phyloP scores from a whole-genome alignment of 2,888 invertebrate genomes.

The Erebia aethiops region DNA sequence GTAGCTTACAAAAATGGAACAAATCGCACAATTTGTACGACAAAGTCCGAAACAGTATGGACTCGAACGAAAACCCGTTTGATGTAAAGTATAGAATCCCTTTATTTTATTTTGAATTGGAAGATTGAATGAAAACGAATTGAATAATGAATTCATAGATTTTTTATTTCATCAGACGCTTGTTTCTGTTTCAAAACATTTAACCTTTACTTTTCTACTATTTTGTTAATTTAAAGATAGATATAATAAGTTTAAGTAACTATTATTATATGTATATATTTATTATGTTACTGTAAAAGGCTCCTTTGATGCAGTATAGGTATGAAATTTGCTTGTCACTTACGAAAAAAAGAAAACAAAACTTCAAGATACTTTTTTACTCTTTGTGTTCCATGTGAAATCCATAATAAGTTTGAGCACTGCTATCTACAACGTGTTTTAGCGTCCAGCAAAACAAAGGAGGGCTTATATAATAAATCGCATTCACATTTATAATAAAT shows the following conservation, averaged over 20 bases:
- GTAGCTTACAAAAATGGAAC: conserved; percentile 25
- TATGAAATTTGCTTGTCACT: too few relatives aligned
- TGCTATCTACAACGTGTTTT: not conserved
- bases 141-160: conserved; percentile 4
- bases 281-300: too few relatives aligned
- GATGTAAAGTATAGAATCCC: conserved; percentile 2
- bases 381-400: not conserved
- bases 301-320: too few relatives aligned
- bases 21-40: conserved; percentile 26
- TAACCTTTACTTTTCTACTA: too few relatives aligned
- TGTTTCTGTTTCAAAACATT: not conserved
- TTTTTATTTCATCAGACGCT: not conserved
- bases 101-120: not conserved
- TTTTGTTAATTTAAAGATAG: too few relatives aligned
- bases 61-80: conserved; percentile 11
- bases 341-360: too few relatives aligned
- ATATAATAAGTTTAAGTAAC: too few relatives aligned
- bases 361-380: too few relatives aligned
- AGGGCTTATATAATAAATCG: not conserved
- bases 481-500: not conserved
- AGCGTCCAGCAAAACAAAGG: not conserved
- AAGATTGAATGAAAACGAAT: conserved; percentile 13
- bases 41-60: conserved; percentile 20
- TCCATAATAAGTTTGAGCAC: not conserved
- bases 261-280: too few relatives aligned